A percentile compares a stretch with the other conserved stretches of the same genome.
Evolutionary conservation across 2,797 vertebrate species (phyloP).

Genomic region (Pachyuromys duprasi): DNA sequence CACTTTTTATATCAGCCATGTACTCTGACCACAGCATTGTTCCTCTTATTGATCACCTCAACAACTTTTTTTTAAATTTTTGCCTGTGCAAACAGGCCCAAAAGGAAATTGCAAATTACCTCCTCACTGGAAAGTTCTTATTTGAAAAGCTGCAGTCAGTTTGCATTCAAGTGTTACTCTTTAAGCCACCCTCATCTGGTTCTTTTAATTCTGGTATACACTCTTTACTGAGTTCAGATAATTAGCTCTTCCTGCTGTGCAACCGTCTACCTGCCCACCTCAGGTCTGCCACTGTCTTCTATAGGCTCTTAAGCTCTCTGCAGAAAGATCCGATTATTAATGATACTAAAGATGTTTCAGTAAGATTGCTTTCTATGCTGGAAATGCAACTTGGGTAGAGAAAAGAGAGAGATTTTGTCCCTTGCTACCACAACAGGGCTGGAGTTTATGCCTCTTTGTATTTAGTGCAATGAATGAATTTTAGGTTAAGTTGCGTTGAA

Average conservation of each 20-base stretch:
- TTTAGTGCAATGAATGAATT: conserved; percentile 67
- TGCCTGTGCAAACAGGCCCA: conserved; percentile 50
- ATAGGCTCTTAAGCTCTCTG: conserved; percentile 71
- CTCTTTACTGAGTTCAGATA: conserved; percentile 82
- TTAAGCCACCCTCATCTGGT: conserved; percentile 55
- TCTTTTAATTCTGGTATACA: conserved; percentile 77
- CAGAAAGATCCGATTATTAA: conserved; percentile 85
- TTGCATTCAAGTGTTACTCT: conserved; percentile 77
- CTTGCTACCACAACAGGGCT: conserved; percentile 62
- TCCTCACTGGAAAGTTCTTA: conserved; percentile 47
- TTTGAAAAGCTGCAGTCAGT: conserved; percentile 68
- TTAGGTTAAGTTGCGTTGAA: conserved; percentile 42
- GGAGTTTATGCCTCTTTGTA: conserved; percentile 67
- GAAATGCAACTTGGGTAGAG: conserved; percentile 74
- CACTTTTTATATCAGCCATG: not conserved
- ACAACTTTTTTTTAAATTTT: conserved; percentile 45
- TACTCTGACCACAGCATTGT: not conserved
- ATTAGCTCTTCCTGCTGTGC: conserved; percentile 81
- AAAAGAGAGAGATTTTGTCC: conserved; percentile 75
- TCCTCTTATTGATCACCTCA: not conserved
- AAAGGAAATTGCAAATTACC: not conserved
- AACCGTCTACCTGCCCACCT: conserved; percentile 81
- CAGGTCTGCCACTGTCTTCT: conserved; percentile 60
- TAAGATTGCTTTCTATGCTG: conserved; percentile 78
- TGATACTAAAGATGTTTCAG: conserved; percentile 78